A percentile compares a stretch with the other conserved stretches of the same genome.
phyloP scores from a whole-genome alignment of 2,113 vertebrate species.

The Peucedramus taeniatus region DNA sequence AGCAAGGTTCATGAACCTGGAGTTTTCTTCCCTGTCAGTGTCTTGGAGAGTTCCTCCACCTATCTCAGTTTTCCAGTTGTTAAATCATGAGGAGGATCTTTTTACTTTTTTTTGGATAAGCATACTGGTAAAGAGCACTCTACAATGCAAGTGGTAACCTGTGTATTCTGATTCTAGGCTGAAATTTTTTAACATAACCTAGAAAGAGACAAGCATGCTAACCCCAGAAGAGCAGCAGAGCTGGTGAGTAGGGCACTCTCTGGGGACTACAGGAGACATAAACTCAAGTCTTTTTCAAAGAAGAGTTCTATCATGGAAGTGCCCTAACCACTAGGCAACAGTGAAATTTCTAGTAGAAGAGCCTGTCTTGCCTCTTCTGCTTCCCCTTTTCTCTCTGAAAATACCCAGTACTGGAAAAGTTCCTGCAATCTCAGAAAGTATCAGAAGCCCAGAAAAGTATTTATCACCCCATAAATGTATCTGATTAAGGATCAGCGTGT shows the following conservation, averaged over 20 bases:
- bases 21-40: not conserved
- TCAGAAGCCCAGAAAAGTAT: not conserved
- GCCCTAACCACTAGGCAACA: not conserved
- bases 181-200: slow-evolving; percentile 5
- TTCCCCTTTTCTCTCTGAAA: not conserved
- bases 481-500: not conserved
- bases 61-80: not conserved
- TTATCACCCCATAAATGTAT: rapidly evolving
- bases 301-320: not conserved
- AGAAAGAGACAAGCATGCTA: slow-evolving; percentile 3
- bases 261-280: not conserved
- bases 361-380: not conserved
- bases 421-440: not conserved
- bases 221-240: not conserved
- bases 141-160: not conserved
- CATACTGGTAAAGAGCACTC: not conserved
- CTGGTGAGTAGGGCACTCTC: not conserved
- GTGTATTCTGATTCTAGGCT: not conserved
- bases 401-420: not conserved
- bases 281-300: not conserved
- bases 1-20: not conserved
- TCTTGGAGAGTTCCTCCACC: not conserved
- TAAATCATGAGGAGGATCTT: not conserved
- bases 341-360: not conserved
- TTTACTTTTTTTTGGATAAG: not conserved